Evolutionary conservation across 2,888 invertebrate genomes (phyloP), one percentile per base, ranked within the genome.

Genomic region (Hyposoter didymator): DNA sequence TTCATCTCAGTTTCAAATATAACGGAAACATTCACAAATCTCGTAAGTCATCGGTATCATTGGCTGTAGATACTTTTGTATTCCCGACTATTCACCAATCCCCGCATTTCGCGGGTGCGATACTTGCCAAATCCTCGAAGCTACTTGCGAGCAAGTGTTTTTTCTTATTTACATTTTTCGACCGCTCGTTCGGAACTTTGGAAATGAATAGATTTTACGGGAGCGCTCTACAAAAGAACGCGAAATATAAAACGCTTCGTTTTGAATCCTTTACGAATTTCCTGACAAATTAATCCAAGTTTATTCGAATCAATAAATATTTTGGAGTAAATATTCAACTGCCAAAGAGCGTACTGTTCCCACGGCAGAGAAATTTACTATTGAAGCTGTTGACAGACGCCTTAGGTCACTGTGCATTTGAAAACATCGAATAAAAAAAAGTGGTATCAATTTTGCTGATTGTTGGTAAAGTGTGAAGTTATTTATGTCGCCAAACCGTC

Each of bases 361-460:
- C 28, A 12, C 32, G 82, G 75, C 72, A 81, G 59, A 73, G 73
- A 43, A 62, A 8, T 67, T 84, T 62, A 35, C 28, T 47, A n/a
- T 43, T 19, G 47, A 28, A 75, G 43, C 32, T 81, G 83, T 81
- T 86, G 80, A 81, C 72, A 80, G 49, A 64, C 75, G 64, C 45
- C 14, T 14, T 12, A 59, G 1, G 1, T 14, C 10, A 1, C 14
- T 59, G 1, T 14, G 14, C 28, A 28, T 14, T 59, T 12, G 28
- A 14, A 28, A 59, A 22, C 2, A 55, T 59, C 28, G 28, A 28
- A 22, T 28, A 22, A 22, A 14, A 19, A 22, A 19, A 22, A 22
- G 14, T 12, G 5, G 0, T 19, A 5, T 2, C 14, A 5, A 19
- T n/a, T 7, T 43, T 55, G 39, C 6, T 69, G 14, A 55, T 3